These are phyloP conservation scores for Sisor rabdophorus DNA, from an alignment of 2,113 vertebrate species.

Conservation along the genomic window DNA sequence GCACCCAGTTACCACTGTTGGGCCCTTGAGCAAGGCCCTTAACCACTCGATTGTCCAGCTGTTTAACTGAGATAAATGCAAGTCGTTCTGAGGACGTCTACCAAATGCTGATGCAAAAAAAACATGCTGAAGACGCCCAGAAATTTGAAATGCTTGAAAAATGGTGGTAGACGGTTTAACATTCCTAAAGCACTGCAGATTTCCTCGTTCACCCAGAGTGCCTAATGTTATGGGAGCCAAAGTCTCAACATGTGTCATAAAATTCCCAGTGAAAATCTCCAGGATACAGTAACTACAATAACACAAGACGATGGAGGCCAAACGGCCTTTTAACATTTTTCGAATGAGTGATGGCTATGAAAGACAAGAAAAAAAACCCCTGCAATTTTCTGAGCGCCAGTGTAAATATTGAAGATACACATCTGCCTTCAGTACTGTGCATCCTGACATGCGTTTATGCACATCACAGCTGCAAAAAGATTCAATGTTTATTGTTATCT, in stretches of 20 bases:
- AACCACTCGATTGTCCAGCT: background rate
- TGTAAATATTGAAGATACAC: too few species aligned
- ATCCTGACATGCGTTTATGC: background rate
- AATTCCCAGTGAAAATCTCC: background rate
- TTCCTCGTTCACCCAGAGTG: constrained; percentile 4
- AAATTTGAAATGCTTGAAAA: constrained; percentile 25
- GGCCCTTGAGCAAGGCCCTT: too few species aligned
- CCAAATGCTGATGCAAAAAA: background rate
- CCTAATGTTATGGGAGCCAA: background rate
- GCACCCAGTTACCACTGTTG: too few species aligned
- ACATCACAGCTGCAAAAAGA: background rate
- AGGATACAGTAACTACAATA: constrained; percentile 4
- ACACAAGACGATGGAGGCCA: background rate
- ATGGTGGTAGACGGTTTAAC: constrained; percentile 31
- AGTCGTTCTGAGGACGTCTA: too few species aligned
- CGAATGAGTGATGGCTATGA: too few species aligned
- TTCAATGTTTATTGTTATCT: too few species aligned
- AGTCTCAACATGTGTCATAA: background rate
- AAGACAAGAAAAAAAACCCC: too few species aligned
- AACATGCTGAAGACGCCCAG: constrained; percentile 9
- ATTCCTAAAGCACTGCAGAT: constrained; percentile 35
- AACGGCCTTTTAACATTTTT: too few species aligned
- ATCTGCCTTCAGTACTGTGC: background rate
- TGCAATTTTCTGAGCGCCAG: background rate
- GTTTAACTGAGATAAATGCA: too few species aligned